Conservation (phyloP, 2,888 invertebrate species). For the Cerceris rybyensis region DNA sequence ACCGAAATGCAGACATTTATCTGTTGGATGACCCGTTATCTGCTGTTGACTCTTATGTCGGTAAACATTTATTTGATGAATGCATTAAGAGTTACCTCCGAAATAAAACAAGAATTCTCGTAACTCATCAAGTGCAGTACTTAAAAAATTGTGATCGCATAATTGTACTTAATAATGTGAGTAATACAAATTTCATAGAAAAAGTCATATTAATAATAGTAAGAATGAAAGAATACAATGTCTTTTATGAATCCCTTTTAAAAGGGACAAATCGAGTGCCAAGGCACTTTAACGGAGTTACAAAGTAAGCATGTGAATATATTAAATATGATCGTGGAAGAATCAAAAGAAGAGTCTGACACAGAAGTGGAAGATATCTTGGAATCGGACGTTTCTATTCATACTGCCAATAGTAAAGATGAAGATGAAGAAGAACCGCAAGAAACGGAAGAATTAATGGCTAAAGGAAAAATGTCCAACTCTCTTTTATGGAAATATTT, state of each 20-base stretch:
- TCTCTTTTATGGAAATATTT: conserved; percentile 88
- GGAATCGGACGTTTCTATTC: conserved; percentile 30
- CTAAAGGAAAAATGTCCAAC: conserved; percentile 85
- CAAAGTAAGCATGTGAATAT: conserved; percentile 83
- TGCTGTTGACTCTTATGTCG: conserved; percentile 91
- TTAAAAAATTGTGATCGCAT: conserved; percentile 86
- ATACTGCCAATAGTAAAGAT: conserved; percentile 36
- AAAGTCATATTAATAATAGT: not conserved
- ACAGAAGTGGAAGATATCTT: conserved; percentile 65
- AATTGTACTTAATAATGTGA: conserved; percentile 86
- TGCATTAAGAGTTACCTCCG: conserved; percentile 87
- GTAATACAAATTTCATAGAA: conserved; percentile 66
- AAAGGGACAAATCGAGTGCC: conserved; percentile 86
- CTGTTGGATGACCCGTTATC: conserved; percentile 91
- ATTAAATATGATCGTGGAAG: conserved; percentile 80
- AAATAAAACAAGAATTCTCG: conserved; percentile 88
- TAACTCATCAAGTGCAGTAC: conserved; percentile 93
- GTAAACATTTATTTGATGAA: conserved; percentile 88
- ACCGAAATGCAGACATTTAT: conserved; percentile 89
- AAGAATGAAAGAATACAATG: not conserved
- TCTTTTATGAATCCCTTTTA: not conserved
- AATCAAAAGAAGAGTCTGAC: conserved; percentile 50
- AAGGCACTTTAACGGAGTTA: conserved; percentile 84
- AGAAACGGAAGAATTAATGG: conserved; percentile 87
- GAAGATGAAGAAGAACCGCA: conserved; percentile 82